Evolutionary conservation across 2,888 invertebrate species (phyloP).

Genomic region (Leucophenga maculata): DNA sequence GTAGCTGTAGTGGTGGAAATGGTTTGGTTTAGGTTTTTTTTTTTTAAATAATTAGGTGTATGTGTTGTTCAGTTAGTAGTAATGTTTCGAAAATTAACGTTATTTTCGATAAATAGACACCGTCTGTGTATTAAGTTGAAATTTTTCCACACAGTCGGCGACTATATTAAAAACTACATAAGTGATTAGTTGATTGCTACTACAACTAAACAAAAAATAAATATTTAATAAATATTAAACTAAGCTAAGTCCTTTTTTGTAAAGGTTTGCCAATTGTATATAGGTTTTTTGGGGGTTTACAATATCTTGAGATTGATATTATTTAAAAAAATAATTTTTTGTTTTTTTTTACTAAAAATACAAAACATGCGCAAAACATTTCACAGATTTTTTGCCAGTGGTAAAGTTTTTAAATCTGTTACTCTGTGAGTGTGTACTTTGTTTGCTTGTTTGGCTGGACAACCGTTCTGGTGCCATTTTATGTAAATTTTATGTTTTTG

Average conservation of each 20-base stretch:
- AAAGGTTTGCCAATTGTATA: not conserved
- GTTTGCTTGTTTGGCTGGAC: constrained; percentile 42
- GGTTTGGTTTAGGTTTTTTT: constrained; percentile 31
- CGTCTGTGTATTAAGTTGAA: too few species aligned
- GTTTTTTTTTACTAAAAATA: not conserved
- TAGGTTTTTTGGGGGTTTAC: constrained; percentile 9
- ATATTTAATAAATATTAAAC: not conserved
- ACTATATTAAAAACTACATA: not conserved
- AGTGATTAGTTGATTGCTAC: constrained; percentile 26
- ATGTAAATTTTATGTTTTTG: constrained; percentile 43
- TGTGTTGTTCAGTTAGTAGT: constrained; percentile 33
- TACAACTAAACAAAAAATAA: constrained; percentile 11
- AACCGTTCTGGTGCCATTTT: constrained; percentile 55
- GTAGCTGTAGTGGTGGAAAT: constrained; percentile 79
- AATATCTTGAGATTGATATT: constrained; percentile 5
- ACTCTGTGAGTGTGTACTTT: not conserved
- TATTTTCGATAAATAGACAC: constrained; percentile 26
- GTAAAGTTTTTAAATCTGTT: constrained; percentile 2
- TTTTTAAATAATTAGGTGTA: constrained; percentile 23
- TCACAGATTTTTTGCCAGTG: not conserved
- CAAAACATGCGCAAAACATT: constrained; percentile 6
- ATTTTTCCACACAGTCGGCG: too few species aligned
- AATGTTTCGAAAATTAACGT: constrained; percentile 36
- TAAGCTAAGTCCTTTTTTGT: constrained; percentile 4
- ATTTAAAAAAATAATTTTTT: constrained; percentile 21